Conservation (phyloP, 2,888 invertebrate genomes). For the Seira sanloemensis region DNA sequence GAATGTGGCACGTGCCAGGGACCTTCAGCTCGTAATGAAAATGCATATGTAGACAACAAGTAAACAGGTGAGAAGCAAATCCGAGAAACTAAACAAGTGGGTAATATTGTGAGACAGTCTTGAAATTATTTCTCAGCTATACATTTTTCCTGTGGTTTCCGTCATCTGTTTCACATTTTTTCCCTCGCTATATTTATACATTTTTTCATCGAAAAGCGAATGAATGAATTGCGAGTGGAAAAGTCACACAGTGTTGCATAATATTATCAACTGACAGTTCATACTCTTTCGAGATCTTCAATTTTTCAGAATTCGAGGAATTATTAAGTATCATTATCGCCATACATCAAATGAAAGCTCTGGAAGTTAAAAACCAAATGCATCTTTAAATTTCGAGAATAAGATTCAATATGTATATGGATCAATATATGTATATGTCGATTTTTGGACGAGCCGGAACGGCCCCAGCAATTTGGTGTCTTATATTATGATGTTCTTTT, state of each 20-base stretch:
- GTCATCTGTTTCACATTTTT: slow-evolving; percentile 36
- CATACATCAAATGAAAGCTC: too few relatives aligned
- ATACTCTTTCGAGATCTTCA: too few relatives aligned
- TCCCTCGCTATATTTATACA: slow-evolving; percentile 1
- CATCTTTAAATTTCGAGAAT: too few relatives aligned
- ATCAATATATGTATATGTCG: too few relatives aligned
- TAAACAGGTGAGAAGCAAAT: slow-evolving; percentile 64
- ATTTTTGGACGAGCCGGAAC: too few relatives aligned
- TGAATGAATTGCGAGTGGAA: slow-evolving; percentile 26
- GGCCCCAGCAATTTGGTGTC: too few relatives aligned
- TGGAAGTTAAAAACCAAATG: too few relatives aligned
- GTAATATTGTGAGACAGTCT: slow-evolving; percentile 59
- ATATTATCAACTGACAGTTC: too few relatives aligned
- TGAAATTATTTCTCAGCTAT: slow-evolving; percentile 60
- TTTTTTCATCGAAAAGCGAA: slow-evolving; percentile 2
- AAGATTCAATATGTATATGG: too few relatives aligned
- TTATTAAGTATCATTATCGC: slow-evolving; percentile 2
- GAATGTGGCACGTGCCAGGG: slow-evolving; percentile 65
- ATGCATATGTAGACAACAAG: slow-evolving; percentile 17
- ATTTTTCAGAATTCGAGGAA: too few relatives aligned
- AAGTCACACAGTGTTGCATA: slow-evolving; percentile 7
- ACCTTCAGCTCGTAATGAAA: slow-evolving; percentile 18
- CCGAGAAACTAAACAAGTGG: slow-evolving; percentile 63
- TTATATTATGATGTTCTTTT: too few relatives aligned
- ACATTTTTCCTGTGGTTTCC: slow-evolving; percentile 57